phyloP scores from a whole-genome alignment of 2,888 invertebrate genomes.

The Stenolophus ochropezus region DNA sequence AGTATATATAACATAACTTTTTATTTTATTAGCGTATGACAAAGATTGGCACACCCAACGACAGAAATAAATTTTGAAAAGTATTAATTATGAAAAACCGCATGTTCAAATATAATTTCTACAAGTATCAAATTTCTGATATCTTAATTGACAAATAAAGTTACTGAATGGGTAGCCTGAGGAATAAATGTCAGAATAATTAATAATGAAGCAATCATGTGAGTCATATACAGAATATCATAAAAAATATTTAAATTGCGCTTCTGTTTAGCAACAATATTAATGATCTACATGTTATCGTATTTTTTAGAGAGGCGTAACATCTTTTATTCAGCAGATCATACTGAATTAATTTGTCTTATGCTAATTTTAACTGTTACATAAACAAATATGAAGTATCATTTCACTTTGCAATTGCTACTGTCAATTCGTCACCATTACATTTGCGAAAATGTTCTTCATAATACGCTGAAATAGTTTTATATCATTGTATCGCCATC shows the following conservation, averaged over 20 bases:
- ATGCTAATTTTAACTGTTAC: constrained; percentile 42
- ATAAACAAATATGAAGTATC: constrained; percentile 47
- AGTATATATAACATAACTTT: too few species aligned
- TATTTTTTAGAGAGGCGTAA: constrained; percentile 14
- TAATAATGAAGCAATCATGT: background rate
- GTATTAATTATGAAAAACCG: background rate
- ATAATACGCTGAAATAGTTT: background rate
- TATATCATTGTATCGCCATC: too few species aligned
- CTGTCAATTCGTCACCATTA: constrained; percentile 6
- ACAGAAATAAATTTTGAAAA: background rate
- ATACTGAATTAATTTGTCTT: constrained; percentile 30
- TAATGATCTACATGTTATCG: constrained; percentile 26
- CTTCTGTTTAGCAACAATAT: background rate
- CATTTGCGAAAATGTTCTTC: background rate
- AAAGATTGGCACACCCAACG: too few species aligned
- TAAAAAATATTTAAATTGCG: background rate
- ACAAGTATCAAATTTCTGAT: background rate
- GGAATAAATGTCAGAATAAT: background rate
- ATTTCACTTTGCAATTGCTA: constrained; percentile 49
- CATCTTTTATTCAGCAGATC: constrained; percentile 50
- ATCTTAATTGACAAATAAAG: background rate
- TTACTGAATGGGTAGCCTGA: background rate
- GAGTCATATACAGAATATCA: background rate
- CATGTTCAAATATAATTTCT: background rate
- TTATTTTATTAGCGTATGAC: too few species aligned